phyloP scores from a whole-genome alignment of 2,888 invertebrate species.

The Clistopyga incitator region DNA sequence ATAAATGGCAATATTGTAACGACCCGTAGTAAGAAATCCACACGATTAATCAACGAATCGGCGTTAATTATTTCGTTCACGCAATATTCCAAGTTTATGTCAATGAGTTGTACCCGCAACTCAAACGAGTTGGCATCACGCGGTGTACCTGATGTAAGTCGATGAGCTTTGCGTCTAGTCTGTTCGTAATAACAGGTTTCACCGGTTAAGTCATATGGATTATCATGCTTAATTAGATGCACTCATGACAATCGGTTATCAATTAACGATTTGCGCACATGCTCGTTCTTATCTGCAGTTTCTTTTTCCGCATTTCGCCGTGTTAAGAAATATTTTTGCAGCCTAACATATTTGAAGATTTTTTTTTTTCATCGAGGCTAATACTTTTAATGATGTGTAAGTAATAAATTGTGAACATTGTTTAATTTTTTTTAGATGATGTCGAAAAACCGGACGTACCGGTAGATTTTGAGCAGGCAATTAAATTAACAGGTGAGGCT shows the following conservation, averaged over 20 bases:
- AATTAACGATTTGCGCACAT: background rate
- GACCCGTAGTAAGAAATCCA: constrained; percentile 30
- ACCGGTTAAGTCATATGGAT: constrained; percentile 25
- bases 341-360: constrained; percentile 7
- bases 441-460: constrained; percentile 75
- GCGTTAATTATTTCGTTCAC: constrained; percentile 25
- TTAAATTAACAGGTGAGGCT: constrained; percentile 75
- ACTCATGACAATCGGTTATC: constrained; percentile 34
- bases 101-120: constrained; percentile 28
- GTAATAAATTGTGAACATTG: background rate
- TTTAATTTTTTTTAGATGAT: constrained; percentile 71
- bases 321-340: background rate
- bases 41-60: background rate
- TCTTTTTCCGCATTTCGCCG: background rate
- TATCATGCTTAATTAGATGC: constrained; percentile 31
- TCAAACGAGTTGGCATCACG: background rate
- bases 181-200: constrained; percentile 44
- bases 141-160: constrained; percentile 38
- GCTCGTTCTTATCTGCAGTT: constrained; percentile 21
- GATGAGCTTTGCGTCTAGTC: constrained; percentile 50
- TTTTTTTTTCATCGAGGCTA: background rate
- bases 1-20: constrained; percentile 30
- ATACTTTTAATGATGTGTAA: background rate
- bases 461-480: constrained; percentile 80
- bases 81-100: constrained; percentile 32